Percentiles rank a stretch among this genome's conserved stretches.
Evolutionary conservation across 1,140 invertebrate species (phyloP).

Genomic region (Bacillus rossius): DNA sequence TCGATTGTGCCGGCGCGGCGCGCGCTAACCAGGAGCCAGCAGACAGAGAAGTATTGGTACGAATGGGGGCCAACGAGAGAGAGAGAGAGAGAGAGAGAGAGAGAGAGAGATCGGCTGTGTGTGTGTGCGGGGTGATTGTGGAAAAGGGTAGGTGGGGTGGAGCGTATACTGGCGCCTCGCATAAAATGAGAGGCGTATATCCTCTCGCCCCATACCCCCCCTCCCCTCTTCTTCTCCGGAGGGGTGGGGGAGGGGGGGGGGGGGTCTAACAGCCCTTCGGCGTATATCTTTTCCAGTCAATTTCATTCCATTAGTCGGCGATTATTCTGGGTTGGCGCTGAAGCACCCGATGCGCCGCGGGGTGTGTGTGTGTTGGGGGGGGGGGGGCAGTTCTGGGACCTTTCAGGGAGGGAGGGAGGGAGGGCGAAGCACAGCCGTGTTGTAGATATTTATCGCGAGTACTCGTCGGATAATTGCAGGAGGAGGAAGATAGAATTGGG

Average conservation of each 20-base stretch:
- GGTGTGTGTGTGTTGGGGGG: neutral
- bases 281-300: slow-evolving; percentile 17
- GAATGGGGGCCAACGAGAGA: too few species aligned
- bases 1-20: too few species aligned
- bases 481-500: too few species aligned
- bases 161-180: too few species aligned
- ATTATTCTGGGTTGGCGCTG: slow-evolving; percentile 11
- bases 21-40: too few species aligned
- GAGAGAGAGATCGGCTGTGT: too few species aligned
- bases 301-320: slow-evolving; percentile 21
- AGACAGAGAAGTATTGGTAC: too few species aligned
- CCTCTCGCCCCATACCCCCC: slow-evolving; percentile 20
- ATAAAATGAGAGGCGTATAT: slow-evolving; percentile 27
- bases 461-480: slow-evolving; percentile 8
- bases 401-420: neutral
- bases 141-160: too few species aligned
- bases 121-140: too few species aligned
- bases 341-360: neutral
- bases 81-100: too few species aligned
- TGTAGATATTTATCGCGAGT: slow-evolving; percentile 14
- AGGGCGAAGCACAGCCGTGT: too few species aligned
- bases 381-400: neutral
- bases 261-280: slow-evolving; percentile 3
- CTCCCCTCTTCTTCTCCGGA: slow-evolving; percentile 8
- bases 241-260: neutral